These are phyloP conservation scores for Punctoribates punctum DNA, from an alignment of 2,888 invertebrate species.

Conservation along the genomic window DNA sequence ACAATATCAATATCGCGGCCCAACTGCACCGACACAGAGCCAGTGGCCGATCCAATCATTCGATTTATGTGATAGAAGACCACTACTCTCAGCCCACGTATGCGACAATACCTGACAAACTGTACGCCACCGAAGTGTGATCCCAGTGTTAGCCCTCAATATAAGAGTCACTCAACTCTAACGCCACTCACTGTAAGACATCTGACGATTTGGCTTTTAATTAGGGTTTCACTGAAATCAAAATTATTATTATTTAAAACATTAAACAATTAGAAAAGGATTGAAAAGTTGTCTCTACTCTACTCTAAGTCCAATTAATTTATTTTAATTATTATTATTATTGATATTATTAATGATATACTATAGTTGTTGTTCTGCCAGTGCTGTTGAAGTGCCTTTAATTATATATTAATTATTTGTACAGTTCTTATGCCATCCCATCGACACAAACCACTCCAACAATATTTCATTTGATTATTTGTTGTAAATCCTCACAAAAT, in stretches of 20 bases:
- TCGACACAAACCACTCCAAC: neutral
- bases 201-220: neutral
- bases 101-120: constrained; percentile 41
- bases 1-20: constrained; percentile 41
- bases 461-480: too few relatives aligned
- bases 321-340: constrained; percentile 26
- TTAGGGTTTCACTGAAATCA: neutral
- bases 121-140: constrained; percentile 47
- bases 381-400: constrained; percentile 25
- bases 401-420: constrained; percentile 15
- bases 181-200: neutral
- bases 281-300: neutral
- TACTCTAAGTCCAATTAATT: constrained; percentile 28
- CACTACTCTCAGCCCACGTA: constrained; percentile 44
- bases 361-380: constrained; percentile 28
- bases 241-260: constrained; percentile 29
- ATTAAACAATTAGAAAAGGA: neutral
- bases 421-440: neutral
- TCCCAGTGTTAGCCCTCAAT: neutral
- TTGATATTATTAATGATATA: neutral
- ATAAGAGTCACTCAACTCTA: neutral
- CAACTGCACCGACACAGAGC: constrained; percentile 29
- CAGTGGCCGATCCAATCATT: constrained; percentile 37
- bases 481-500: neutral
- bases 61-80: constrained; percentile 47